Evolutionary conservation across 2,888 invertebrate genomes (phyloP).

Genomic region (Marasmarcha lunaedactyla): DNA sequence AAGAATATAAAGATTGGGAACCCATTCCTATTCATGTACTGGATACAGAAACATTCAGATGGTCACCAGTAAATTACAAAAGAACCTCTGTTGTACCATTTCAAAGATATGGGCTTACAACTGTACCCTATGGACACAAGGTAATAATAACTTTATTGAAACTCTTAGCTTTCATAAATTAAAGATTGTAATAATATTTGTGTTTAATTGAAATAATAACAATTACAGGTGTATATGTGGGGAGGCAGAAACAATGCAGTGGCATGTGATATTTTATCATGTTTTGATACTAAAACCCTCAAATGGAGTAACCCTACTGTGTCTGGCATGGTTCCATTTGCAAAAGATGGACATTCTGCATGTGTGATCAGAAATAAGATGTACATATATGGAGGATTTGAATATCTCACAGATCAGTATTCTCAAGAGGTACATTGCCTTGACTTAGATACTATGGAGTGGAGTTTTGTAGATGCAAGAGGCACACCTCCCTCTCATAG

Average conservation of each 20-base stretch:
- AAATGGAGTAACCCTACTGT: slow-evolving; percentile 77
- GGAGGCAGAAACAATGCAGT: slow-evolving; percentile 90
- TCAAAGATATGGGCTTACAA: slow-evolving; percentile 94
- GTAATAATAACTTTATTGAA: slow-evolving; percentile 25
- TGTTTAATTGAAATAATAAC: not conserved
- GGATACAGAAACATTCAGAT: slow-evolving; percentile 77
- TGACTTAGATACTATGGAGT: slow-evolving; percentile 78
- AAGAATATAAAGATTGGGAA: slow-evolving; percentile 78
- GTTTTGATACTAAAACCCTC: slow-evolving; percentile 80
- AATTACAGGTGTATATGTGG: slow-evolving; percentile 83
- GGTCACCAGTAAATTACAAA: slow-evolving; percentile 67
- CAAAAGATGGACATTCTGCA: slow-evolving; percentile 93
- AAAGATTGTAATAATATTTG: not conserved
- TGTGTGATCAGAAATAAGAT: slow-evolving; percentile 82
- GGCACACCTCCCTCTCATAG: slow-evolving; percentile 79
- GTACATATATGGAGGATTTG: slow-evolving; percentile 94
- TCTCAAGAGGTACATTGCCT: slow-evolving; percentile 83
- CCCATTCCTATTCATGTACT: slow-evolving; percentile 91
- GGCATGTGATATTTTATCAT: slow-evolving; percentile 83
- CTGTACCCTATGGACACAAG: slow-evolving; percentile 80
- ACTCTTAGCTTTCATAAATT: not conserved
- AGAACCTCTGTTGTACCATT: slow-evolving; percentile 74
- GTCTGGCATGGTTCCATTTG: slow-evolving; percentile 79
- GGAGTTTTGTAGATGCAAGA: slow-evolving; percentile 74
- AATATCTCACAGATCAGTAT: slow-evolving; percentile 84